Conservation (phyloP, 2,888 invertebrate genomes). For the Diarsia mendica region DNA sequence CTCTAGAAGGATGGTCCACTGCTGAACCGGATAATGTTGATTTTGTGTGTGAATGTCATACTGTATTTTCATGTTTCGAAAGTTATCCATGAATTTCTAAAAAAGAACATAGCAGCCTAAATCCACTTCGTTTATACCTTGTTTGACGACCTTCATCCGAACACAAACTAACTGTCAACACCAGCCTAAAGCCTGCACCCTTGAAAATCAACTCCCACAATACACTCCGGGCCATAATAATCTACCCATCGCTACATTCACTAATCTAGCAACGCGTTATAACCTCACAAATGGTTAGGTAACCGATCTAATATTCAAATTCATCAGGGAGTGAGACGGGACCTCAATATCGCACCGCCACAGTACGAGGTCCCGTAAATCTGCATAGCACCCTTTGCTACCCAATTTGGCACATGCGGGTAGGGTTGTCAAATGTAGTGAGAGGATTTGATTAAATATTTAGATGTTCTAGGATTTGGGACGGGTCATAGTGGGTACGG, state of each 20-base stretch:
- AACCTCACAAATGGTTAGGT: conserved; percentile 55
- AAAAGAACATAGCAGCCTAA: not conserved
- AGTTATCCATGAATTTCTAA: not conserved
- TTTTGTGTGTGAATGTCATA: too few species aligned
- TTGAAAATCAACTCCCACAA: conserved; percentile 8
- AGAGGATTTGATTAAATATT: conserved; percentile 51
- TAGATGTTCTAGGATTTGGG: conserved; percentile 29
- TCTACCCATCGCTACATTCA: conserved; percentile 36
- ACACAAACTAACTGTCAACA: not conserved
- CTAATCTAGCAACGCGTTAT: conserved; percentile 43
- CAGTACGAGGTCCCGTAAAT: conserved; percentile 54
- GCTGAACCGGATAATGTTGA: too few species aligned
- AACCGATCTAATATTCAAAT: conserved; percentile 65
- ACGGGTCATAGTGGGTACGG: not conserved
- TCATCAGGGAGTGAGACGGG: conserved; percentile 50
- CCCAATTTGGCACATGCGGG: conserved; percentile 60
- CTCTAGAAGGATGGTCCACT: too few species aligned
- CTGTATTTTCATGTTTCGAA: not conserved
- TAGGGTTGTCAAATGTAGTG: conserved; percentile 55
- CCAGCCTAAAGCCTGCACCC: not conserved
- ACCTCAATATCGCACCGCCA: conserved; percentile 60
- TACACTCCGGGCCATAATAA: conserved; percentile 30
- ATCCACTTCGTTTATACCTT: not conserved
- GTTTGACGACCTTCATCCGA: not conserved
- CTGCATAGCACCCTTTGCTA: conserved; percentile 64